A percentile compares a stretch with the other conserved stretches of the same genome.
These are phyloP conservation scores for Drosophila watanabei DNA, from an alignment of 1,140 invertebrate species.

Conservation along the genomic window DNA sequence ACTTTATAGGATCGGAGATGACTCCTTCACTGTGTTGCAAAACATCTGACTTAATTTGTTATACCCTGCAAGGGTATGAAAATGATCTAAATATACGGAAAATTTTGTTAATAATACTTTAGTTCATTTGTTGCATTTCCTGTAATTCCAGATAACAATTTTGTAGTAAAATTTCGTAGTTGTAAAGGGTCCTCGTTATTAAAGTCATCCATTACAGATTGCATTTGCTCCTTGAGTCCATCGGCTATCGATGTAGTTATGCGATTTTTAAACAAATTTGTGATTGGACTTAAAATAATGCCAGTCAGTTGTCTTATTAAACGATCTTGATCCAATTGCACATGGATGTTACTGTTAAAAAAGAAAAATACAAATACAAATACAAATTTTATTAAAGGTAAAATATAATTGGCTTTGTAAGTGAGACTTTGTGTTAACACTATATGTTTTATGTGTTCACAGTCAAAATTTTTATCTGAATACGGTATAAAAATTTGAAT, in stretches of 20 bases:
- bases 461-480: too few relatives aligned
- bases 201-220: conserved; percentile 74
- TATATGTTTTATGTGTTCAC: too few relatives aligned
- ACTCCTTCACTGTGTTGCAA: too few relatives aligned
- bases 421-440: too few relatives aligned
- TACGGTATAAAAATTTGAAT: too few relatives aligned
- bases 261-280: conserved; percentile 76
- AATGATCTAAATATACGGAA: neutral
- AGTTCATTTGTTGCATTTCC: conserved; percentile 15
- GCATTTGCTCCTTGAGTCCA: conserved; percentile 78
- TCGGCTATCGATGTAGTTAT: conserved; percentile 81
- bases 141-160: conserved; percentile 66
- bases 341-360: conserved; percentile 68
- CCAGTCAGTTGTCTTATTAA: conserved; percentile 71
- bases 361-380: conserved; percentile 2
- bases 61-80: too few relatives aligned
- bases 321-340: conserved; percentile 71
- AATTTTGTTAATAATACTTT: neutral
- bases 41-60: too few relatives aligned
- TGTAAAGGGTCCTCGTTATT: conserved; percentile 77
- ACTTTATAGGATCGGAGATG: too few relatives aligned
- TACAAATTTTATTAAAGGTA: neutral
- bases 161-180: conserved; percentile 66
- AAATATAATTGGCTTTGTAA: too few relatives aligned
- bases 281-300: conserved; percentile 76